phyloP scores from a whole-genome alignment of 2,797 vertebrate genomes.

The Rhincodon typus region DNA sequence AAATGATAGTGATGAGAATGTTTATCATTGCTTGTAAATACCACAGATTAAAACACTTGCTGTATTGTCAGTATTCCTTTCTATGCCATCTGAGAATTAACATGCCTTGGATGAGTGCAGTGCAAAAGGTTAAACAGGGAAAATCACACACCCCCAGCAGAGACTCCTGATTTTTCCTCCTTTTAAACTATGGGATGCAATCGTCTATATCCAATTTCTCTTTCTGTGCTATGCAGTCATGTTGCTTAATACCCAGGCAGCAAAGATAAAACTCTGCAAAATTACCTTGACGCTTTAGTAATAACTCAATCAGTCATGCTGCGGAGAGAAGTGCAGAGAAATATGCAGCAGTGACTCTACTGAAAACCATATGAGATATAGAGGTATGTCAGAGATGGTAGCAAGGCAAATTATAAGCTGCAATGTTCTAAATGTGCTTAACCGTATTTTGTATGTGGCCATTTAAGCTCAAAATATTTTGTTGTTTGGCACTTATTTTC shows the following conservation, averaged over 20 bases:
- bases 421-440: neutral
- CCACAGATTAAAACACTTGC: neutral
- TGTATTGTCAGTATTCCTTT: neutral
- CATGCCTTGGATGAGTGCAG: neutral
- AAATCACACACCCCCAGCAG: neutral
- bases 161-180: neutral
- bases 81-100: neutral
- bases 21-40: neutral
- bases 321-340: neutral
- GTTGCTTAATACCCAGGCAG: neutral
- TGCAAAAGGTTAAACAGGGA: neutral
- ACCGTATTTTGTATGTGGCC: neutral
- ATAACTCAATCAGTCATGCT: slow-evolving; percentile 8
- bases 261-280: neutral
- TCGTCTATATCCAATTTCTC: neutral
- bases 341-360: neutral
- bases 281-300: neutral
- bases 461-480: slow-evolving; percentile 3
- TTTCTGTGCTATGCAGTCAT: neutral
- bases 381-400: neutral
- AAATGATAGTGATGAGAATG: neutral
- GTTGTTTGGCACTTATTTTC: neutral
- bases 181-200: neutral
- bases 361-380: neutral
- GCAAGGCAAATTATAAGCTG: neutral